Base-by-base conservation (phyloP, 2,888 invertebrate genomes). In the Lithophane ornitopus region DNA sequence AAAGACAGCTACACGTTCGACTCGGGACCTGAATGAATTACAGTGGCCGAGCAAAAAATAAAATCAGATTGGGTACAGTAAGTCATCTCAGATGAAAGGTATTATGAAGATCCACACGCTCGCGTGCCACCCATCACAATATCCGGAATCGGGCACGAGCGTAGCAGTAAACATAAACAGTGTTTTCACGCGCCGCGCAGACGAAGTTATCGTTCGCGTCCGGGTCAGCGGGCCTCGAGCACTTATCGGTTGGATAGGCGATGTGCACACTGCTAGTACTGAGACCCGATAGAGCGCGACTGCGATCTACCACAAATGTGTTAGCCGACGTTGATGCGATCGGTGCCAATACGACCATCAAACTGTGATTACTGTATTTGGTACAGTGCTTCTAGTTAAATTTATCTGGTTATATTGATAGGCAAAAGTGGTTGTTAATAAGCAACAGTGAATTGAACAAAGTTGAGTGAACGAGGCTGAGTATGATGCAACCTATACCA, bases 171-270 rank as follows among this genome's bases (percentile, higher is more conserved):
- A 91, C 86, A 91, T 89, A 91, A 91, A 90, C 89, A 91, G 78
- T 89, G 87, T 90, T 91, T 94, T 93, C 94, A 94, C 93, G 94
- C 94, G 90, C 85, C 80, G 87, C 87, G 86, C 92, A 92, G 94
- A 93, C 93, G 92, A 88, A 89, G 89, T 92, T 94, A 94, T 94
- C 94, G 76, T 87, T 87, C 67, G 91, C 88, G 94, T 94, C 94
- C 94, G 94, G 94, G 94, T 94, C 94, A 87, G 77, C 87, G 76
- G 87, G 84, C 87, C 86, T 85, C 79, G 81, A 65, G 19, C 73
- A 85, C 73, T 87, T 87, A 87, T 87, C 87, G 72, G 65, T 59
- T 14, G 78, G 61, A 70, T 77, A 79, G 85, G 87, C 76, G 65
- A 74, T 63, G 79, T 62, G 62, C 81, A 83, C 81, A 83, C 68